Conservation (phyloP, 1,140 invertebrate species). For the Zaprionus vittiger region DNA sequence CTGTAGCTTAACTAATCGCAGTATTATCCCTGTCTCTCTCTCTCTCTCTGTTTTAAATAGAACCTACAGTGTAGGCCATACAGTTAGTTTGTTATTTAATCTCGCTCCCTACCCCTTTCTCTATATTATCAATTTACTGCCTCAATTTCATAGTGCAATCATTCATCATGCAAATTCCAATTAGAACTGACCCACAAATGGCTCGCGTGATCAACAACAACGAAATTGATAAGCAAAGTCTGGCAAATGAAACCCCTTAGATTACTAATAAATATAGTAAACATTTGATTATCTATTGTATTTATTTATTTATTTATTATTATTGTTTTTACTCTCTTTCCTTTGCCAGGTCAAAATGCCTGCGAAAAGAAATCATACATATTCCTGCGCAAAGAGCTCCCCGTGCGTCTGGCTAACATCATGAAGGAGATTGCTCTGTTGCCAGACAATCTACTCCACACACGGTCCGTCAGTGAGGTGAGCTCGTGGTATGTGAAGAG, state of each 20-base stretch:
- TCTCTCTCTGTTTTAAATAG: not conserved
- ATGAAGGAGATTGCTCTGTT: slow-evolving; percentile 98
- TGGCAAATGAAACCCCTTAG: not conserved
- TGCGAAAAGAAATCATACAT: slow-evolving; percentile 95
- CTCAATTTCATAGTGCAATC: not conserved
- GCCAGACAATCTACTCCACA: slow-evolving; percentile 94
- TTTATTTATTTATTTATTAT: slow-evolving; percentile 15
- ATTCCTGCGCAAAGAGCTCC: slow-evolving; percentile 97
- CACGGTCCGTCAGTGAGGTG: slow-evolving; percentile 95
- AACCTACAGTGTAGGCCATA: not conserved
- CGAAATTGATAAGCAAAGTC: slow-evolving; percentile 2
- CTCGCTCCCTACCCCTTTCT: not conserved
- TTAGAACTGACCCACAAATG: slow-evolving; percentile 1
- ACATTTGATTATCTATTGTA: not conserved
- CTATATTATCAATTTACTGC: not conserved
- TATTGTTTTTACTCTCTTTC: slow-evolving; percentile 74
- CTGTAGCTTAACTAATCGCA: too few species aligned
- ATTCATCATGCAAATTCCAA: not conserved
- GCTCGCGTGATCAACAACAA: not conserved
- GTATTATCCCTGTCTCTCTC: too few species aligned
- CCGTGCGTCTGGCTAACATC: slow-evolving; percentile 97
- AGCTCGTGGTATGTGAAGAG: slow-evolving; percentile 96
- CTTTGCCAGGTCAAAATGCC: slow-evolving; percentile 92
- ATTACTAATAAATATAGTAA: not conserved
- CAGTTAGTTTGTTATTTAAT: not conserved